Percentiles rank a stretch among this genome's conserved stretches.
Evolutionary conservation across 2,113 vertebrate genomes (phyloP).

Genomic region (Smithornis capensis): DNA sequence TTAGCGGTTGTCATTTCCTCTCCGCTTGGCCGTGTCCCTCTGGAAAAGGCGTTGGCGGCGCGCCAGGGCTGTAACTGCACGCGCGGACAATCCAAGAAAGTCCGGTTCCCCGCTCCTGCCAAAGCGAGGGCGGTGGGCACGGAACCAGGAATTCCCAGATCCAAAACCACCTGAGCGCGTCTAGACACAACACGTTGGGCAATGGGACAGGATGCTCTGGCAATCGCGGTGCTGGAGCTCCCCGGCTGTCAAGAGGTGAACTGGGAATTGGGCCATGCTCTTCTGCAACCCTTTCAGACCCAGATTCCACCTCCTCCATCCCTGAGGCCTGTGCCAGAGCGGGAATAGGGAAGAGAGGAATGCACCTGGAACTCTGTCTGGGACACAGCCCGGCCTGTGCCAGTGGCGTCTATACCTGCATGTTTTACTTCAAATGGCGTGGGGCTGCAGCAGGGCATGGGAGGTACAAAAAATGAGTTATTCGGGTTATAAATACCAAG

Average conservation of each 20-base stretch:
- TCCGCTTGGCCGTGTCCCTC: constrained; percentile 39
- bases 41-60: constrained; percentile 24
- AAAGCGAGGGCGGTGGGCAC: neutral
- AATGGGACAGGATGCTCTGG: neutral
- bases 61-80: constrained; percentile 10
- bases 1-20: constrained; percentile 54
- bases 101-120: constrained; percentile 13
- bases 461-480: neutral
- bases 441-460: neutral
- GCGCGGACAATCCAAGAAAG: constrained; percentile 31
- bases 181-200: constrained; percentile 37
- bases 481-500: neutral
- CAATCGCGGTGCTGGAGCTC: constrained; percentile 60
- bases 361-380: fast-evolving
- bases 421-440: neutral
- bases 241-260: constrained; percentile 70
- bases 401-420: neutral
- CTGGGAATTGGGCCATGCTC: neutral
- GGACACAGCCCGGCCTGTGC: neutral
- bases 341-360: neutral
- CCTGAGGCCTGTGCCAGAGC: neutral
- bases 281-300: neutral
- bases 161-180: constrained; percentile 55
- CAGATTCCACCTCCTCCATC: neutral
- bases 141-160: neutral